Evolutionary conservation across 2,797 vertebrate species (phyloP).

Genomic region (Falco cherrug): DNA sequence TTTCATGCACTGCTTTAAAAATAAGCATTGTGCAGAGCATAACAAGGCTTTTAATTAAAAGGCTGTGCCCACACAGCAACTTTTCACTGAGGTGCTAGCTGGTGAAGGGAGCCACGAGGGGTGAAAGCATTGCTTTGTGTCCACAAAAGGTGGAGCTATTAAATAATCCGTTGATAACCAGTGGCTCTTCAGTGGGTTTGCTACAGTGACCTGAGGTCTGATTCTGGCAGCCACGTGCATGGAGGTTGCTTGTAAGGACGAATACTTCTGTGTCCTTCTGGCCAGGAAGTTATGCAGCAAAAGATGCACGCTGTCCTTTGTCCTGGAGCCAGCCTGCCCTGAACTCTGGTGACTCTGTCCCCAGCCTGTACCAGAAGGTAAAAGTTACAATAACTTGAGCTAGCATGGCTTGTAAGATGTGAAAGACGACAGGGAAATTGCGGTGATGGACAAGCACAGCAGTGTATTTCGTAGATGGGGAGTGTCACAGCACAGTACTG

Average conservation of each 20-base stretch:
- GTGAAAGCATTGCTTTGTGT: not conserved
- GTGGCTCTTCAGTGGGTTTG: not conserved
- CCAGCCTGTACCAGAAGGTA: not conserved
- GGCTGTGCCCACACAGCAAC: slow-evolving; percentile 31
- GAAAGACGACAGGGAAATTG: not conserved
- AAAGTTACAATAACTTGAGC: not conserved
- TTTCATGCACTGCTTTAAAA: slow-evolving; percentile 55
- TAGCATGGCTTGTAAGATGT: not conserved
- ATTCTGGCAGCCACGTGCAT: not conserved
- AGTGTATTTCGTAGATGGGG: not conserved
- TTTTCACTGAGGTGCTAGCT: not conserved
- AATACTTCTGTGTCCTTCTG: not conserved
- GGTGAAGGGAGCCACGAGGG: not conserved
- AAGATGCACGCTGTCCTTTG: not conserved
- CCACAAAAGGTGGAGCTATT: not conserved
- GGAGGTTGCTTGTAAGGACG: not conserved
- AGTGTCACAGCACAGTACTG: not conserved
- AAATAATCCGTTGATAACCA: not conserved
- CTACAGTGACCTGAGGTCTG: not conserved
- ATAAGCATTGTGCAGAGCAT: slow-evolving; percentile 10
- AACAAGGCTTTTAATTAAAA: slow-evolving; percentile 34
- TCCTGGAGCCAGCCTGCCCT: not conserved
- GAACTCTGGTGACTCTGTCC: not conserved
- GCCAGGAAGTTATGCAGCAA: not conserved
- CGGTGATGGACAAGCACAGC: not conserved